Evolutionary conservation across 2,797 vertebrate species (phyloP).

Genomic region (Anniella stebbinsi): DNA sequence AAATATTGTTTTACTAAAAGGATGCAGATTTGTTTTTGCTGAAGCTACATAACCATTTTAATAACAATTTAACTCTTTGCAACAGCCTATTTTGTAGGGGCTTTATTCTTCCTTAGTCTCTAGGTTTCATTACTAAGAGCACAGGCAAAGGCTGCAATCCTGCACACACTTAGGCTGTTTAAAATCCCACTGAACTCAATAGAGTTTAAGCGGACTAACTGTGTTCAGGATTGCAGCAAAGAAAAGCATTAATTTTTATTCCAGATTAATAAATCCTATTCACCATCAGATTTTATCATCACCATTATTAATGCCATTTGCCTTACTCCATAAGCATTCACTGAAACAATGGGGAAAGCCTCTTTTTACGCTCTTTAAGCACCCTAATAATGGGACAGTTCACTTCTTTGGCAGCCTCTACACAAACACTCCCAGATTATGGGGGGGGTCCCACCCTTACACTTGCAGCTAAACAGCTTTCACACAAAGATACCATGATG

Average conservation of each 20-base stretch:
- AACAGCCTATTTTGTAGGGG: background rate
- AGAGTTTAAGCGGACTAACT: background rate
- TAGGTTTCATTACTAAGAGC: background rate
- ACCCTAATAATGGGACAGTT: background rate
- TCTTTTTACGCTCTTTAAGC: background rate
- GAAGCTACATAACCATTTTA: background rate
- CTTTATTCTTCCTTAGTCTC: background rate
- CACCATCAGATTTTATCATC: background rate
- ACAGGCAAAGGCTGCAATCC: background rate
- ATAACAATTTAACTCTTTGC: background rate
- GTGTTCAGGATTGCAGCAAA: background rate
- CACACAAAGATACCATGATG: background rate
- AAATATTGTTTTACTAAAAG: background rate
- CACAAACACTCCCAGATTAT: background rate
- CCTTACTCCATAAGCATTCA: background rate
- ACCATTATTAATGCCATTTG: background rate
- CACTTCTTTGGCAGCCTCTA: background rate
- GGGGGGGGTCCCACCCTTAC: background rate
- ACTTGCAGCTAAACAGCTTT: background rate
- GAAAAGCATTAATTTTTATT: background rate
- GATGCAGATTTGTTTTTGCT: constrained; percentile 20
- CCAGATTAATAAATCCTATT: background rate
- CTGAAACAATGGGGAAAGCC: background rate
- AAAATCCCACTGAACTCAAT: background rate
- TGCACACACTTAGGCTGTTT: background rate